Conservation (phyloP, 2,888 invertebrate genomes). For the Clostera curtula region DNA sequence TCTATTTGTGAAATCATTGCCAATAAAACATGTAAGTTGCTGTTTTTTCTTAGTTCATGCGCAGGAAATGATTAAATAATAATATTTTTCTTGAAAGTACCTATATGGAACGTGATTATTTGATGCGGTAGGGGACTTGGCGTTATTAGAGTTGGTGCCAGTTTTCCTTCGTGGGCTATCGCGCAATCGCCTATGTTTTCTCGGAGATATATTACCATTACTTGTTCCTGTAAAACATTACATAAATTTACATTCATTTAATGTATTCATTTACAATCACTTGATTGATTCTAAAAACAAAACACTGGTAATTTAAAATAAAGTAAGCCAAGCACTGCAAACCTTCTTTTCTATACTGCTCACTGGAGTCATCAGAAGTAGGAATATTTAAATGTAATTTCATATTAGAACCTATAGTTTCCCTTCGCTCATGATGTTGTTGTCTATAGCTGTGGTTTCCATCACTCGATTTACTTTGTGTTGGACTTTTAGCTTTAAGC, state of each 20-base stretch:
- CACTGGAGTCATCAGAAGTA: slow-evolving; percentile 78
- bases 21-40: too few species aligned
- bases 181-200: slow-evolving; percentile 76
- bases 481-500: slow-evolving; percentile 66
- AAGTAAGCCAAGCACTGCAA: too few species aligned
- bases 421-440: slow-evolving; percentile 67
- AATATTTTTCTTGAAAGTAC: slow-evolving; percentile 25
- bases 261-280: too few species aligned
- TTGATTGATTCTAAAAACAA: too few species aligned
- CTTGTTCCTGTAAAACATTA: slow-evolving; percentile 35
- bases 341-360: slow-evolving; percentile 69
- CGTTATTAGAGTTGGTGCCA: slow-evolving; percentile 60
- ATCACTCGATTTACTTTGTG: slow-evolving; percentile 54
- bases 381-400: slow-evolving; percentile 74
- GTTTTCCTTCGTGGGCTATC: slow-evolving; percentile 81
- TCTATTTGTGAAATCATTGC: too few species aligned
- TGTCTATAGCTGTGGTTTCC: slow-evolving; percentile 45
- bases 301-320: too few species aligned
- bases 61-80: too few species aligned
- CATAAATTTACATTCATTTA: neutral
- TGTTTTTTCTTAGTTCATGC: too few species aligned
- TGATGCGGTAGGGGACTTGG: slow-evolving; percentile 70
- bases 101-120: slow-evolving; percentile 62
- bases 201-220: slow-evolving; percentile 71
- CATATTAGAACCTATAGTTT: slow-evolving; percentile 62